Percentiles rank a stretch among this genome's conserved stretches.
phyloP scores from a whole-genome alignment of 2,113 vertebrate genomes.

The Semnopithecus entellus region DNA sequence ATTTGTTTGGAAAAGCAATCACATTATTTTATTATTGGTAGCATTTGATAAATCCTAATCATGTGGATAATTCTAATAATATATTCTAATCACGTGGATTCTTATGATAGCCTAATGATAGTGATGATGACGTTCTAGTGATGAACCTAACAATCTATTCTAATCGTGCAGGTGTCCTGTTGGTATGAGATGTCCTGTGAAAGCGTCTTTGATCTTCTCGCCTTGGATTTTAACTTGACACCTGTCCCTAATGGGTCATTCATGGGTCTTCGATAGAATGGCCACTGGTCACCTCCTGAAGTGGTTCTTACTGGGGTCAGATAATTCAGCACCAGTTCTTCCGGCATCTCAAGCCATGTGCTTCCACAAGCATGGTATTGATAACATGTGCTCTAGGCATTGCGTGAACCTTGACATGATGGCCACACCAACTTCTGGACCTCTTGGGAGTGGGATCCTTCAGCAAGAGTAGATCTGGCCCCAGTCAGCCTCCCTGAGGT shows the following conservation, averaged over 20 bases:
- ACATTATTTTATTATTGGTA: background rate
- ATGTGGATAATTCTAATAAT: background rate
- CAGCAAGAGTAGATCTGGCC: background rate
- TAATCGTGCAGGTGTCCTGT: background rate
- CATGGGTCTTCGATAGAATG: background rate
- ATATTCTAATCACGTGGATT: background rate
- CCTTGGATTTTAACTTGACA: background rate
- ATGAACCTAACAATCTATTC: background rate
- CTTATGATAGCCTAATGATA: background rate
- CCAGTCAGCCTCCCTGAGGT: background rate
- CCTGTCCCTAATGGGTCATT: background rate
- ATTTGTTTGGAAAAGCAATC: background rate
- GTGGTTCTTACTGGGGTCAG: background rate
- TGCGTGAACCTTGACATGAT: background rate
- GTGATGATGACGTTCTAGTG: background rate
- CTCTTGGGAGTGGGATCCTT: background rate
- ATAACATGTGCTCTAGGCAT: background rate
- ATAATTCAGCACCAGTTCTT: background rate
- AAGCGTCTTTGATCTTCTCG: background rate
- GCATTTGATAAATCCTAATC: background rate
- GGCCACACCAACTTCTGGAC: background rate
- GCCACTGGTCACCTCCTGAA: background rate
- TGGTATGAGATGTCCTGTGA: no score
- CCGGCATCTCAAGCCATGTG: rapidly evolving
- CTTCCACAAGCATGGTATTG: no score